A percentile compares a stretch with the other conserved stretches of the same genome.
These are phyloP conservation scores for Vandiemenella viatica DNA, from an alignment of 2,888 invertebrate genomes.

Conservation along the genomic window DNA sequence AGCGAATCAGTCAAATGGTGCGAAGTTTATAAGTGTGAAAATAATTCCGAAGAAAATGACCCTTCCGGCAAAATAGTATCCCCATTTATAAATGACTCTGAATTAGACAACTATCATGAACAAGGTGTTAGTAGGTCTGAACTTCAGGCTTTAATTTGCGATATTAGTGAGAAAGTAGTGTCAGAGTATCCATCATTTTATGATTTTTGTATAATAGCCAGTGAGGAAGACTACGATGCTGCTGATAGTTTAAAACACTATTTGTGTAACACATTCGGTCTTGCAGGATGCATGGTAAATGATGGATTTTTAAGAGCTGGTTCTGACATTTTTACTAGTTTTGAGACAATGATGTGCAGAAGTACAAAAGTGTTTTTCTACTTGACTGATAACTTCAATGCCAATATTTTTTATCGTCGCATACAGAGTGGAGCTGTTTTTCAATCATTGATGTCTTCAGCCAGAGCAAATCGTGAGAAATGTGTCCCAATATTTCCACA, in stretches of 20 bases:
- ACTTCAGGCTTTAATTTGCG: neutral
- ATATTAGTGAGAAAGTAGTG: neutral
- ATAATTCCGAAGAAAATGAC: too few species aligned
- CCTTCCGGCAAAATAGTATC: too few species aligned
- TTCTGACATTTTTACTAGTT: slow-evolving; percentile 8
- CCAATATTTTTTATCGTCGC: slow-evolving; percentile 6
- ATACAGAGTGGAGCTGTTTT: slow-evolving; percentile 12
- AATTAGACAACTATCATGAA: neutral
- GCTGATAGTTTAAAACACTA: slow-evolving; percentile 7
- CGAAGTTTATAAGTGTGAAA: too few species aligned
- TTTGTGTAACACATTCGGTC: slow-evolving; percentile 2
- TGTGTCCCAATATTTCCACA: slow-evolving; percentile 12
- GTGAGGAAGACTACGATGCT: slow-evolving; percentile 7
- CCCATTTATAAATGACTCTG: too few species aligned
- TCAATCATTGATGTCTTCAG: slow-evolving; percentile 8
- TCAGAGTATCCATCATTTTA: slow-evolving; percentile 2
- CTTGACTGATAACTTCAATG: slow-evolving; percentile 6
- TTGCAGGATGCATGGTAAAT: slow-evolving; percentile 9
- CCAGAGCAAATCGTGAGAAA: slow-evolving; percentile 6
- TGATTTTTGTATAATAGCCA: slow-evolving; percentile 11
- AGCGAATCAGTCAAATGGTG: too few species aligned
- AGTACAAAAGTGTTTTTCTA: slow-evolving; percentile 12
- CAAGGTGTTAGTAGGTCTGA: neutral
- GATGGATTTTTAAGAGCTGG: slow-evolving; percentile 6
- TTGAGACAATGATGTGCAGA: slow-evolving; percentile 10